Percentiles rank a stretch among this genome's conserved stretches.
These are phyloP conservation scores for Sprattus sprattus DNA, from an alignment of 2,113 vertebrate species.

Conservation along the genomic window DNA sequence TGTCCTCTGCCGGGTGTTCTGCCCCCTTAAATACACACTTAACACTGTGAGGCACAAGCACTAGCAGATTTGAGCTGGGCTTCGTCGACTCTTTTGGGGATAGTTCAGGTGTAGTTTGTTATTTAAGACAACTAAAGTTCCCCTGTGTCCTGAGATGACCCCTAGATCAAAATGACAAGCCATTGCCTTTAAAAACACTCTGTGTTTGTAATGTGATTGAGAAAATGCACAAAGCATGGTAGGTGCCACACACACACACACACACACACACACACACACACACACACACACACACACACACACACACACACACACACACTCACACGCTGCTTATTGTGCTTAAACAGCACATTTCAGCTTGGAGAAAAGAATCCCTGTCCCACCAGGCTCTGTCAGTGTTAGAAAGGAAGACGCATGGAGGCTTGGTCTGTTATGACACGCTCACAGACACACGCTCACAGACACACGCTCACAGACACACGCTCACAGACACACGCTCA, in stretches of 20 bases:
- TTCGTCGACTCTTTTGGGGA: neutral
- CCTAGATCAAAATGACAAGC: neutral
- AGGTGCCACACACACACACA: neutral
- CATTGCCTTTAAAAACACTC: neutral
- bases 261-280: neutral
- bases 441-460: conserved; percentile 24
- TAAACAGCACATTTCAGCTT: neutral
- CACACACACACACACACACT: too few species aligned
- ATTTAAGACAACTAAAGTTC: neutral
- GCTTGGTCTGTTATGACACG: neutral
- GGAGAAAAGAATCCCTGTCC: neutral
- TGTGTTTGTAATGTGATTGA: neutral
- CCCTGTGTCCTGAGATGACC: neutral
- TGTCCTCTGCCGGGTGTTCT: neutral
- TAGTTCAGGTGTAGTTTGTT: neutral
- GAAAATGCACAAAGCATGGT: neutral
- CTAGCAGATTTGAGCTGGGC: neutral
- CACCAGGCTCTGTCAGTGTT: neutral
- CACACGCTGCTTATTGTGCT: neutral
- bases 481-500: too few species aligned
- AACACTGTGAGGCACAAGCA: neutral
- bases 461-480: neutral
- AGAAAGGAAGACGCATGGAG: neutral
- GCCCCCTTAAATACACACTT: neutral
- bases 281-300: too few species aligned